Evolutionary conservation across 2,888 invertebrate genomes (phyloP).

Genomic region (Lasioglossum calceatum): DNA sequence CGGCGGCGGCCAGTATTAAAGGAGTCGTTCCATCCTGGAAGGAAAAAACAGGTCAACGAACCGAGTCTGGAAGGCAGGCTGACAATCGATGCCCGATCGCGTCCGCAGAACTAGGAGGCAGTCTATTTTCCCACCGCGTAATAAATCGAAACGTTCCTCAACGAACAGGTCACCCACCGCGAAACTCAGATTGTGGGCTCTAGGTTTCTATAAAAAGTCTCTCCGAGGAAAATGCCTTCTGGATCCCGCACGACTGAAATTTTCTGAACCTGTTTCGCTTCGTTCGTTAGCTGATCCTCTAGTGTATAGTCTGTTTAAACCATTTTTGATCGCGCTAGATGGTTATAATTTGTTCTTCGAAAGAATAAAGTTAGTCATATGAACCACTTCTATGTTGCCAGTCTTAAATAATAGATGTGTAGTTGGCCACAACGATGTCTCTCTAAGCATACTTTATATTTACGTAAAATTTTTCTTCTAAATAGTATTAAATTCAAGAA

Average conservation of each 20-base stretch:
- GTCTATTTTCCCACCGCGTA: background rate
- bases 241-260: background rate
- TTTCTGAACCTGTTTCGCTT: background rate
- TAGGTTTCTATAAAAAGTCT: background rate
- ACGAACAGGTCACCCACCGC: background rate
- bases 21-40: conserved; percentile 97
- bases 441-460: no score
- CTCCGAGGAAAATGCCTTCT: background rate
- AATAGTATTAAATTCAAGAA: no score
- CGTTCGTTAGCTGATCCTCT: background rate
- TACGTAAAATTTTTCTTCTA: no score
- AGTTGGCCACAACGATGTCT: no score
- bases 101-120: background rate
- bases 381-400: no score
- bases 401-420: no score
- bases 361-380: no score
- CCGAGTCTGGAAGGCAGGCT: background rate
- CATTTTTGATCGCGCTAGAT: background rate
- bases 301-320: background rate
- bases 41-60: conserved; percentile 16
- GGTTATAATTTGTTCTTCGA: no score
- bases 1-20: conserved; percentile 95
- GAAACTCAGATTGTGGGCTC: background rate
- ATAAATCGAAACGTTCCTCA: background rate
- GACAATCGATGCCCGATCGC: conserved; percentile 3